Percentiles rank a stretch among this genome's conserved stretches.
These are phyloP conservation scores for Drosophila albomicans DNA, from an alignment of 1,140 invertebrate species.

Conservation along the genomic window DNA sequence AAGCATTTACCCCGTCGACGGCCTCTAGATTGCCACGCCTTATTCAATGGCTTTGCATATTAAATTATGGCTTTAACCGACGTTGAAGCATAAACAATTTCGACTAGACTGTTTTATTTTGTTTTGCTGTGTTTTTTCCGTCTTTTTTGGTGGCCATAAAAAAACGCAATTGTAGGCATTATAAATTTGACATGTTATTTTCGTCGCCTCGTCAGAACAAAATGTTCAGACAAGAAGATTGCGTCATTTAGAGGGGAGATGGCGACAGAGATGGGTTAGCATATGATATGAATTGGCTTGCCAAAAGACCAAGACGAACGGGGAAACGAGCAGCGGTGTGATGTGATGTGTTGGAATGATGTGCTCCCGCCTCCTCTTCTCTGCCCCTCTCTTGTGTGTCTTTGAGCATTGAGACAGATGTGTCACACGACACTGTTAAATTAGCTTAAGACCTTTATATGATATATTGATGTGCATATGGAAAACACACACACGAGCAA, in stretches of 20 bases:
- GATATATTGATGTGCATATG: constrained; percentile 25
- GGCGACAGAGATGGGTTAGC: constrained; percentile 39
- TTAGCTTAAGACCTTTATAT: constrained; percentile 34
- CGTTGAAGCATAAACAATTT: constrained; percentile 40
- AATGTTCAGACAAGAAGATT: constrained; percentile 54
- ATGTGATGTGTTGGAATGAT: constrained; percentile 19
- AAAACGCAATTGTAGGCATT: constrained; percentile 77
- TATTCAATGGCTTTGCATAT: constrained; percentile 32
- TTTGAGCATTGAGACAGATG: constrained; percentile 31
- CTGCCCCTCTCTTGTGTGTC: background rate
- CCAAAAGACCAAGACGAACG: background rate
- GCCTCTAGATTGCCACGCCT: constrained; percentile 20
- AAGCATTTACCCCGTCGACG: constrained; percentile 49
- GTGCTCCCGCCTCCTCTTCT: background rate
- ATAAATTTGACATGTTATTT: constrained; percentile 82
- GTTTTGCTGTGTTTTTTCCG: constrained; percentile 1
- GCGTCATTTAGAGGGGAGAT: constrained; percentile 46
- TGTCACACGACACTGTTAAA: constrained; percentile 35
- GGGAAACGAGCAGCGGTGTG: constrained; percentile 34
- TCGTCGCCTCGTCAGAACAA: constrained; percentile 74
- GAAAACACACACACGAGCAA: background rate
- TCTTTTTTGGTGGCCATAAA: constrained; percentile 45
- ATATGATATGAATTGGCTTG: constrained; percentile 52
- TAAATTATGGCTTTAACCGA: constrained; percentile 33
- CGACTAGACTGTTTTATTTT: constrained; percentile 4